Evolutionary conservation across 1,140 invertebrate species (phyloP).

Genomic region (Microplitis mediator): DNA sequence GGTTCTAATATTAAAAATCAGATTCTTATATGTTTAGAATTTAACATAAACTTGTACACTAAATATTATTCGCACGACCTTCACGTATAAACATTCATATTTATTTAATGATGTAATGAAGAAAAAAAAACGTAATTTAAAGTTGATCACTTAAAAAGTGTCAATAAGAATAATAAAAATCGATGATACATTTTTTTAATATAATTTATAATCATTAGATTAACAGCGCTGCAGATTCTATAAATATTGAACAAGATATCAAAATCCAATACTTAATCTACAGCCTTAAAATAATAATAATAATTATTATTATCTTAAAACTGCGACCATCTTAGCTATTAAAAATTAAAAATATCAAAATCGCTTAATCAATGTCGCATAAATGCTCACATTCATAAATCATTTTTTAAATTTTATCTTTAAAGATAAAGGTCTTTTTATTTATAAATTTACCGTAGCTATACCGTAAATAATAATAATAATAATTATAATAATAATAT

Average conservation of each 20-base stretch:
- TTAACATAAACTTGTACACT: background rate
- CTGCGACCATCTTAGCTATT: too few species aligned
- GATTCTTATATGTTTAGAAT: background rate
- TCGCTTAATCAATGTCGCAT: too few species aligned
- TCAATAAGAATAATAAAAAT: background rate
- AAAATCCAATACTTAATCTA: background rate
- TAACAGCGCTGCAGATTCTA: slow-evolving; percentile 28
- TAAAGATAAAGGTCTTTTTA: too few species aligned
- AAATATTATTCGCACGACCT: background rate
- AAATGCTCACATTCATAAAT: too few species aligned
- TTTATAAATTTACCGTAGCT: too few species aligned
- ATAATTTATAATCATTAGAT: slow-evolving; percentile 40
- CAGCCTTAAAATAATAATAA: background rate
- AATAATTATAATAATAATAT: too few species aligned
- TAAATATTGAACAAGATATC: background rate
- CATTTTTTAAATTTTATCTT: too few species aligned
- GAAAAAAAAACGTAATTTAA: background rate
- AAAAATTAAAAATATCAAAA: too few species aligned
- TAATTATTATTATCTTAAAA: too few species aligned
- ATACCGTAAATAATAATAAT: too few species aligned
- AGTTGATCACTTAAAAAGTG: background rate
- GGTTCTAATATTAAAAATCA: background rate
- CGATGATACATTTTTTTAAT: slow-evolving; percentile 3
- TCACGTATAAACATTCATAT: background rate
- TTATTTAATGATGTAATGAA: background rate